These are phyloP conservation scores for Pogonus chalceus DNA, from an alignment of 1,140 invertebrate species.

Conservation along the genomic window DNA sequence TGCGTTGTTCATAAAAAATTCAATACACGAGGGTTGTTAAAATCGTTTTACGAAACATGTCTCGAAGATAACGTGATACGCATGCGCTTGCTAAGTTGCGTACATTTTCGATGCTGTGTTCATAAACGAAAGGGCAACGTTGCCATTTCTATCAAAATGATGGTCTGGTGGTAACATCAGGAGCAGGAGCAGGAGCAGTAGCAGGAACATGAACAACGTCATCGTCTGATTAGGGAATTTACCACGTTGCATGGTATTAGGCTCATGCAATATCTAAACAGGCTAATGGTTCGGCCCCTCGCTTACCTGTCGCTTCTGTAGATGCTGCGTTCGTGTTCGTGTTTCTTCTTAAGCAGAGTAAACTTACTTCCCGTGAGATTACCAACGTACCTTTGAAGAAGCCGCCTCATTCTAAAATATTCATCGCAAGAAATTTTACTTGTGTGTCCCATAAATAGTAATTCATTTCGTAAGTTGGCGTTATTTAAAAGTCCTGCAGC, in stretches of 20 bases:
- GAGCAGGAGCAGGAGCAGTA: no score
- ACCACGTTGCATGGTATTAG: constrained; percentile 3
- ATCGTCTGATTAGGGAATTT: background rate
- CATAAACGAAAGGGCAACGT: background rate
- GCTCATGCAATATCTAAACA: constrained; percentile 6
- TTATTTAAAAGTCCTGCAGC: constrained; percentile 6
- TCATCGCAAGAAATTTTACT: constrained; percentile 2
- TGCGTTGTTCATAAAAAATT: background rate
- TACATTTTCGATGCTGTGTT: background rate
- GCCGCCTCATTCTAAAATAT: background rate
- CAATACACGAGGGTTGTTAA: background rate
- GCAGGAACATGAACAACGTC: background rate
- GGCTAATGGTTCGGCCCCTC: constrained; percentile 2
- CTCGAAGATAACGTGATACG: background rate
- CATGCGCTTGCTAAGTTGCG: background rate
- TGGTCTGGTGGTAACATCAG: background rate
- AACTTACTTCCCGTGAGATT: background rate
- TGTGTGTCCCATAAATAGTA: constrained; percentile 4
- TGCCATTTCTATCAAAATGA: background rate
- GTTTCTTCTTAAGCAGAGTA: background rate
- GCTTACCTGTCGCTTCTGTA: background rate
- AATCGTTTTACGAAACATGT: background rate
- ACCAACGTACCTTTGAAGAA: constrained; percentile 7
- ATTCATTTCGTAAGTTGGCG: constrained; percentile 7
- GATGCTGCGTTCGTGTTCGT: background rate